Conservation (phyloP, 2,113 vertebrate species). For the Epinephelus lanceolatus region DNA sequence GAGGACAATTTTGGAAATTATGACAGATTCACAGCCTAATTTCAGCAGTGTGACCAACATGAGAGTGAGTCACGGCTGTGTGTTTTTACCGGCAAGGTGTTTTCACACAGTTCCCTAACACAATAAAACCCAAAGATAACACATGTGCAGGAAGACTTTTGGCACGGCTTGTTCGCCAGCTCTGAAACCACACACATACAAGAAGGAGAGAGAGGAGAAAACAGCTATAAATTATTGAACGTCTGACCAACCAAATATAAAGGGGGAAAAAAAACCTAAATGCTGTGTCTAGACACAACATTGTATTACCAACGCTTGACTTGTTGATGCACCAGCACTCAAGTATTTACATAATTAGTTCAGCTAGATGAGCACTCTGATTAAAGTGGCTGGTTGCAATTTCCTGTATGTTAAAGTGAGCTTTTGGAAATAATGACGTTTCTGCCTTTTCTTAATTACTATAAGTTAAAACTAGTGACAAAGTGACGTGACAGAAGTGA, state of each 20-base stretch:
- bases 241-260: constrained; percentile 42
- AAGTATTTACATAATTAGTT: constrained; percentile 65
- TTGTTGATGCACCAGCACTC: constrained; percentile 51
- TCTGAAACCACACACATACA: background rate
- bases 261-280: constrained; percentile 10
- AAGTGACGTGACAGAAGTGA: too few relatives aligned
- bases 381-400: constrained; percentile 14
- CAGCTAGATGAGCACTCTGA: constrained; percentile 37
- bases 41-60: constrained; percentile 41
- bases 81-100: constrained; percentile 50
- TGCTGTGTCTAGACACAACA: constrained; percentile 76
- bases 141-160: constrained; percentile 23
- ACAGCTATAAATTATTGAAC: constrained; percentile 72
- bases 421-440: background rate
- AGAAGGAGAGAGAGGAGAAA: constrained; percentile 17
- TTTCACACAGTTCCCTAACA: constrained; percentile 57
- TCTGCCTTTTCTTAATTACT: background rate
- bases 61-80: constrained; percentile 47
- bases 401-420: background rate
- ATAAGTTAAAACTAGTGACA: background rate
- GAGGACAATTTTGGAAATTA: constrained; percentile 15
- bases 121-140: constrained; percentile 53
- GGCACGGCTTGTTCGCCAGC: constrained; percentile 4
- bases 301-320: constrained; percentile 61
- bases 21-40: constrained; percentile 41